Percentiles rank a stretch among this genome's conserved stretches.
Evolutionary conservation across 1,140 invertebrate species (phyloP).

Genomic region (Goniozus legneri): DNA sequence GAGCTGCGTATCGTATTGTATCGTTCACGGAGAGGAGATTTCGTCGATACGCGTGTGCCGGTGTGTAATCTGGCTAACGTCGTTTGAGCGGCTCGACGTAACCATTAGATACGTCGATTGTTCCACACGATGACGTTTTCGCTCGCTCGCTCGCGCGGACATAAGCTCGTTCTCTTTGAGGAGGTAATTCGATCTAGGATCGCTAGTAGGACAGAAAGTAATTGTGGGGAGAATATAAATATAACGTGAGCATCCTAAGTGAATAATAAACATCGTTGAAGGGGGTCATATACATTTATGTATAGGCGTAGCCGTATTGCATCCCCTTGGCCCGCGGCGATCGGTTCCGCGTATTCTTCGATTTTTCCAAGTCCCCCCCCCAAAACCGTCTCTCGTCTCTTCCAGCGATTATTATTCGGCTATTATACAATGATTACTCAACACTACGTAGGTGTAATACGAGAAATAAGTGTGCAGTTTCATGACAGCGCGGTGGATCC

Average conservation of each 20-base stretch:
- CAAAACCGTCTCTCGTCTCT: conserved; percentile 7
- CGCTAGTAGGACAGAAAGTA: no score
- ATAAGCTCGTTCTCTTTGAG: no score
- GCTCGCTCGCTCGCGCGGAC: no score
- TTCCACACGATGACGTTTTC: no score
- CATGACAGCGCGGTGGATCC: conserved; percentile 32
- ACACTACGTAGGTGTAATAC: conserved; percentile 46
- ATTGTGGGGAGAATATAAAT: conserved; percentile 34
- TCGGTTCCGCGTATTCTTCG: background rate
- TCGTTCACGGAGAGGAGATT: no score
- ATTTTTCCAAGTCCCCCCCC: conserved; percentile 1
- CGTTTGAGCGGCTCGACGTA: conserved; percentile 4
- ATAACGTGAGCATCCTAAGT: conserved; percentile 42
- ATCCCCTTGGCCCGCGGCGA: conserved; percentile 10
- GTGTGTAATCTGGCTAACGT: no score
- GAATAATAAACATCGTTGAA: conserved; percentile 46
- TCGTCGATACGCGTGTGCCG: no score
- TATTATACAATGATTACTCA: conserved; percentile 50
- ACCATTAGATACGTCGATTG: no score
- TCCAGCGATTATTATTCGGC: conserved; percentile 40
- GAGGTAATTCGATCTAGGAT: conserved; percentile 17
- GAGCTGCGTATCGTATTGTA: no score
- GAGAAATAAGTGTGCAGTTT: conserved; percentile 47
- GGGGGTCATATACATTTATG: conserved; percentile 29
- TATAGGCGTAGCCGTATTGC: conserved; percentile 39